phyloP scores from a whole-genome alignment of 2,113 vertebrate genomes.

The rabbit (Oryctolagus cuniculus) region mOryCun1.1 NC_091434.1:170620001-170620500 shows the following conservation, averaged over 20 bases:
- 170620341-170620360: not conserved
- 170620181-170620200: not conserved
- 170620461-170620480: not conserved
- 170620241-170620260: not conserved
- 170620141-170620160: not conserved
- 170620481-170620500: conserved; percentile 12
- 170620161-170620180: not conserved
- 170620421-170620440: not conserved
- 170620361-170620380: not conserved
- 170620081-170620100: not conserved
- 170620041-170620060: not conserved
- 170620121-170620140: not conserved
- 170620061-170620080: not conserved
- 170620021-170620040: not conserved
- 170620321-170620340: not conserved
- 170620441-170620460: not conserved
- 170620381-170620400: not conserved
- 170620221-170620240: not conserved
- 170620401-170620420: not conserved
- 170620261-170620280: not conserved
- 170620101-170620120: not conserved
- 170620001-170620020: not conserved
- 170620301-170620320: not conserved
- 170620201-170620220: not conserved
- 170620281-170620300: not conserved